Evolutionary conservation across 2,113 vertebrate species (phyloP).

Genomic region (Taxidea taxus): DNA sequence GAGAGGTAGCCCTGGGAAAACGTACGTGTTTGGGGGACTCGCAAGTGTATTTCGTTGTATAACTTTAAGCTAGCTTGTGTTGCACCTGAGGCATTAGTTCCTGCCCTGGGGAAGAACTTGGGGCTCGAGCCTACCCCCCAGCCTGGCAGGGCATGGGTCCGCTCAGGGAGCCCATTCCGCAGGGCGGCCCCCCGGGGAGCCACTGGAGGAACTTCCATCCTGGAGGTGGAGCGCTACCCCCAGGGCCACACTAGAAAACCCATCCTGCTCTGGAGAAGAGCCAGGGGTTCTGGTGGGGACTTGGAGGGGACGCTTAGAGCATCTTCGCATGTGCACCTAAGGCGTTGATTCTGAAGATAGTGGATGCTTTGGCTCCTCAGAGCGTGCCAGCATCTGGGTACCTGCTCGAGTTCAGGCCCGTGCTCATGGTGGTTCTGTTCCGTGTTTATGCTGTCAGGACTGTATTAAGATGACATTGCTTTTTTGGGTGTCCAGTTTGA

Average conservation of each 20-base stretch:
- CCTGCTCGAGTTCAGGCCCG: neutral
- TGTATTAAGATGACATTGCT: neutral
- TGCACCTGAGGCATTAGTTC: neutral
- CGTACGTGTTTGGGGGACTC: neutral
- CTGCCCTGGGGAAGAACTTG: neutral
- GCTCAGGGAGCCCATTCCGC: neutral
- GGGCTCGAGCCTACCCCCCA: neutral
- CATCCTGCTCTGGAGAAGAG: neutral
- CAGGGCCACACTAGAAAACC: neutral
- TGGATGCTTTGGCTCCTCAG: neutral
- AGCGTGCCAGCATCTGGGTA: neutral
- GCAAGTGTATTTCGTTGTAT: neutral
- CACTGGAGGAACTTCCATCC: neutral
- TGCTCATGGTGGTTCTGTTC: neutral
- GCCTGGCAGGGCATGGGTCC: neutral
- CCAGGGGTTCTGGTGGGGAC: neutral
- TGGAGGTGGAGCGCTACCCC: no score
- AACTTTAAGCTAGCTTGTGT: neutral
- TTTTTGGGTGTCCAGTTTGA: no score
- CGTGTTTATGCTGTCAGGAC: neutral
- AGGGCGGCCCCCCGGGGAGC: fast-evolving
- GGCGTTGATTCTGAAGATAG: neutral
- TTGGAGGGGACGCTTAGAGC: neutral
- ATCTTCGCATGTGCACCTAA: fast-evolving
- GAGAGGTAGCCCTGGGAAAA: neutral